Percentiles rank a stretch among this genome's conserved stretches.
Conservation (phyloP, 2,888 invertebrate genomes). For the Drosophila tripunctata region DNA sequence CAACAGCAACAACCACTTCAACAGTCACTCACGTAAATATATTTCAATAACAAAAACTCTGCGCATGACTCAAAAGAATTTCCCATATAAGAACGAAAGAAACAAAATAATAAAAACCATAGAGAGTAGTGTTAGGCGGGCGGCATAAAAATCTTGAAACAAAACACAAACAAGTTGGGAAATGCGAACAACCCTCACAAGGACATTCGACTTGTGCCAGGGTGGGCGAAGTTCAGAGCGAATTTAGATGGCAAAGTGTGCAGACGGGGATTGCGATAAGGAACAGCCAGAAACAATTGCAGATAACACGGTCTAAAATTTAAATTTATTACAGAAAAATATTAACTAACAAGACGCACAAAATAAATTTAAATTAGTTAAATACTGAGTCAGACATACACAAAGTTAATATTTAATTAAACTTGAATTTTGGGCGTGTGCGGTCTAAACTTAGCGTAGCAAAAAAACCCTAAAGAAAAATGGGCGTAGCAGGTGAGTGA, state of each 20-base stretch:
- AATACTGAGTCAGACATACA: too few relatives aligned
- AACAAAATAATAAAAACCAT: conserved; percentile 13
- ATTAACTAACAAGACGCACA: background rate
- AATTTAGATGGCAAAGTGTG: conserved; percentile 47
- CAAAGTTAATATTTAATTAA: too few relatives aligned
- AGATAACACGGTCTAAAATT: conserved; percentile 26
- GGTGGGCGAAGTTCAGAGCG: conserved; percentile 53
- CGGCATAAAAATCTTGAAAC: conserved; percentile 49
- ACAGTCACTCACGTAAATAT: background rate
- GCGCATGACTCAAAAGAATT: conserved; percentile 71
- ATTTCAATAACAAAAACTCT: conserved; percentile 69
- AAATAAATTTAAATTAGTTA: background rate
- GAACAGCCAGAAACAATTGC: conserved; percentile 10
- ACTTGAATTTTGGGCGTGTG: conserved; percentile 37
- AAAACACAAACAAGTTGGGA: conserved; percentile 59
- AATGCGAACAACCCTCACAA: conserved; percentile 66
- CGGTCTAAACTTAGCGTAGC: conserved; percentile 17
- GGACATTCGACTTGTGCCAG: conserved; percentile 62
- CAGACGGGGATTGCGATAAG: conserved; percentile 42
- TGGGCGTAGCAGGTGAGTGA: conserved; percentile 66
- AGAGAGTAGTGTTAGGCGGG: conserved; percentile 35
- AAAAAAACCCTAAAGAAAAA: conserved; percentile 32
- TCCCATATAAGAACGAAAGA: conserved; percentile 45
- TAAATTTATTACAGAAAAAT: background rate
- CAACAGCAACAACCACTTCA: conserved; percentile 21